Evolutionary conservation across 2,113 vertebrate species (phyloP).

Genomic region (Sinocyclocheilus rhinocerous): DNA sequence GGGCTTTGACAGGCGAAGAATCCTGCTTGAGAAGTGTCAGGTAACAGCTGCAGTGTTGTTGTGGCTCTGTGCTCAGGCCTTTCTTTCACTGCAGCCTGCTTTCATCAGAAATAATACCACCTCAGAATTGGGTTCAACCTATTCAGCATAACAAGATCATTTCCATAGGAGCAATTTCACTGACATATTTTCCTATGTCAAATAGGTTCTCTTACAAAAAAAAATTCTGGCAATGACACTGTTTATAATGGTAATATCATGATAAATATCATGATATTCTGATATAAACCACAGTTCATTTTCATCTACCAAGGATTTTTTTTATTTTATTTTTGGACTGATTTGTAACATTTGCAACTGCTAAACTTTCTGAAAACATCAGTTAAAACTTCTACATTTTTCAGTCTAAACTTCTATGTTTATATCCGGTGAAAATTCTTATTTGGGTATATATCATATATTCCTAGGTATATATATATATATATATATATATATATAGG

Average conservation of each 20-base stretch:
- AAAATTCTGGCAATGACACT: background rate
- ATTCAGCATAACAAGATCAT: background rate
- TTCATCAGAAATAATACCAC: conserved; percentile 26
- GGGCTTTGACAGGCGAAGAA: conserved; percentile 52
- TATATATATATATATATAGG: no score
- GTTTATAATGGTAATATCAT: background rate
- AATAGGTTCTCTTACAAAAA: background rate
- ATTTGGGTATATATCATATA: no score
- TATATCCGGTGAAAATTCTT: no score
- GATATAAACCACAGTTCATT: background rate
- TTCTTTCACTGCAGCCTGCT: conserved; percentile 24
- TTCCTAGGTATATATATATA: no score
- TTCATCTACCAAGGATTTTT: no score
- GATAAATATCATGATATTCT: background rate
- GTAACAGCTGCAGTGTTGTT: conserved; percentile 50
- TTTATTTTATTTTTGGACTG: no score
- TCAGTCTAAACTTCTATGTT: no score
- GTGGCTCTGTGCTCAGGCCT: conserved; percentile 30
- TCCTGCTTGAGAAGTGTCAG: conserved; percentile 42
- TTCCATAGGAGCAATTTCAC: background rate
- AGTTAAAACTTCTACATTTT: no score
- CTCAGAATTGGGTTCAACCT: background rate
- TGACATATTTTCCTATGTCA: background rate
- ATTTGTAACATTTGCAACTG: no score
- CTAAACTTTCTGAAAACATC: no score